phyloP scores from a whole-genome alignment of 2,113 vertebrate genomes.

The Tragulus kanchil region DNA sequence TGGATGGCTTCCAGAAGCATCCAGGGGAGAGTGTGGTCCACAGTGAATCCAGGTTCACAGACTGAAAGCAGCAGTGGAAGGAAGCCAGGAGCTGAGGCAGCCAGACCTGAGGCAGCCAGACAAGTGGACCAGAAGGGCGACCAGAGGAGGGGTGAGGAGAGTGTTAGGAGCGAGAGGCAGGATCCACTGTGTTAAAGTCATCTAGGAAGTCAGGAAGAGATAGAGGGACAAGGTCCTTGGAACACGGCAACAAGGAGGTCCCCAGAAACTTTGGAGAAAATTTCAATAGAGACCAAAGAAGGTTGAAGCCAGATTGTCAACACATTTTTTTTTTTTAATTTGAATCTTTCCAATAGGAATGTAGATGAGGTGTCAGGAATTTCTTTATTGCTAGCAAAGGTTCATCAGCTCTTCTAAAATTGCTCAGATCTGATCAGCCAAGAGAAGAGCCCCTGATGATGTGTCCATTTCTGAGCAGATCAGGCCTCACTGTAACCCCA shows the following conservation, averaged over 20 bases:
- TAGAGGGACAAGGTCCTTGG: neutral
- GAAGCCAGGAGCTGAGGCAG: neutral
- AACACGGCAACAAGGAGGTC: neutral
- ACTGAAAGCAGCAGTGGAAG: neutral
- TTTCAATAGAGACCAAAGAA: neutral
- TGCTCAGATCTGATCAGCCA: conserved; percentile 29
- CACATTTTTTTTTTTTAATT: neutral
- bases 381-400: conserved; percentile 55
- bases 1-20: neutral
- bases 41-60: neutral
- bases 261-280: neutral
- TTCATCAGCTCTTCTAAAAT: conserved; percentile 46
- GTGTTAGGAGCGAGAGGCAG: neutral
- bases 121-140: neutral
- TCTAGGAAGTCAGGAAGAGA: neutral
- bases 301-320: neutral
- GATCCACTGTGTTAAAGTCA: neutral
- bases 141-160: neutral
- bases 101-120: neutral
- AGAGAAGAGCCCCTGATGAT: neutral
- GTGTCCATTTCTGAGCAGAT: neutral
- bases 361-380: conserved; percentile 35
- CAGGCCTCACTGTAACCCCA: neutral
- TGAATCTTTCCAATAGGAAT: neutral
- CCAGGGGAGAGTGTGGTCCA: neutral